phyloP scores from a whole-genome alignment of 2,888 invertebrate species.

The Nemoura dubitans region DNA sequence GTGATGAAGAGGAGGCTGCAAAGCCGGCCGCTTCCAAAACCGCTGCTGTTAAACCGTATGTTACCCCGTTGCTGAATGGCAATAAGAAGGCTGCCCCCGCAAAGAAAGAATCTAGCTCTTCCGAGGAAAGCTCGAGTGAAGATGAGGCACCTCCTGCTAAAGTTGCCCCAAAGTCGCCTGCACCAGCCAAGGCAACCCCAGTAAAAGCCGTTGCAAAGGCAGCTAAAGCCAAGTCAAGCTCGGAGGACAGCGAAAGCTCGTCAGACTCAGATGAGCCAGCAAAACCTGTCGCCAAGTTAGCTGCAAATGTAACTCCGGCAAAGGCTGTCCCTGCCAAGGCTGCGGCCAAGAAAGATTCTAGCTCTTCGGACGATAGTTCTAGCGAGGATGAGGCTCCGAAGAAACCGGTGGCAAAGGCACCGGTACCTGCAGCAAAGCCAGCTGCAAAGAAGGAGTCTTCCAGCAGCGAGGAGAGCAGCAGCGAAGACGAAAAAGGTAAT shows the following conservation, averaged over 20 bases:
- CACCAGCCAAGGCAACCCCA: slow-evolving; percentile 47
- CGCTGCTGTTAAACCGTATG: slow-evolving; percentile 50
- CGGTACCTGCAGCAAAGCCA: slow-evolving; percentile 50
- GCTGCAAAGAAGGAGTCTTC: slow-evolving; percentile 53
- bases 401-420: slow-evolving; percentile 51
- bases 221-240: slow-evolving; percentile 48
- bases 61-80: slow-evolving; percentile 49
- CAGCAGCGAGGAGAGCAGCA: slow-evolving; percentile 56
- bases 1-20: slow-evolving; percentile 53
- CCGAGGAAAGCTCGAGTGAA: slow-evolving; percentile 43
- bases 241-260: slow-evolving; percentile 33
- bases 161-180: slow-evolving; percentile 52
- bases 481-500: slow-evolving; percentile 54
- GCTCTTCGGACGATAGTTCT: slow-evolving; percentile 42
- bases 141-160: slow-evolving; percentile 46
- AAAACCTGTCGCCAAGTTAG: not conserved
- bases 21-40: slow-evolving; percentile 48
- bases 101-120: slow-evolving; percentile 38
- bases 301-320: slow-evolving; percentile 48
- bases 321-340: slow-evolving; percentile 49
- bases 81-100: slow-evolving; percentile 45
- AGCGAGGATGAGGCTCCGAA: slow-evolving; percentile 54
- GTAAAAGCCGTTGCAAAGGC: slow-evolving; percentile 52
- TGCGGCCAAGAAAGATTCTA: slow-evolving; percentile 50
- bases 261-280: slow-evolving; percentile 53